A percentile compares a stretch with the other conserved stretches of the same genome.
These are phyloP conservation scores for Bombyx mandarina DNA, from an alignment of 1,140 invertebrate species.

Conservation along the genomic window DNA sequence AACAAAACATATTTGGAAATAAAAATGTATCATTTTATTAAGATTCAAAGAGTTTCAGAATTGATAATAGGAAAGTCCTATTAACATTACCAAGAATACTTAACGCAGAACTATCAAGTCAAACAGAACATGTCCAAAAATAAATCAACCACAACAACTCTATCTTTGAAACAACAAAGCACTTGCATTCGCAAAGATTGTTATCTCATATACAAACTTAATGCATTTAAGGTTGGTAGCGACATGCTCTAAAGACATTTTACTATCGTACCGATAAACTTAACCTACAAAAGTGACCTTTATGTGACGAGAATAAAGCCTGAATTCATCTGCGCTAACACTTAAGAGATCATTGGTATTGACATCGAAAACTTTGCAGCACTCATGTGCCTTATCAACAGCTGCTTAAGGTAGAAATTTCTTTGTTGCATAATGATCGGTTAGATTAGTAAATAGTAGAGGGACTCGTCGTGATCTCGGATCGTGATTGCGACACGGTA, in stretches of 20 bases:
- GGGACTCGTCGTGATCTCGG: constrained; percentile 61
- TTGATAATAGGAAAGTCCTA: no score
- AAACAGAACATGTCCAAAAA: constrained; percentile 63
- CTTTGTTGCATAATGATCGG: constrained; percentile 16
- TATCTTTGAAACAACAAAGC: constrained; percentile 68
- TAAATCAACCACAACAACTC: constrained; percentile 65
- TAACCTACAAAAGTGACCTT: constrained; percentile 22
- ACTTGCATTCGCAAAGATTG: constrained; percentile 67
- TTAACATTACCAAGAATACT: no score
- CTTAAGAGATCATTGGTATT: constrained; percentile 17
- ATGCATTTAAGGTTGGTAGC: constrained; percentile 67
- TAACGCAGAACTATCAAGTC: constrained; percentile 31
- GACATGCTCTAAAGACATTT: constrained; percentile 67
- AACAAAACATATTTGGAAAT: no score
- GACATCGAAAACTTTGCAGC: constrained; percentile 18
- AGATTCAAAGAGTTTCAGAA: no score
- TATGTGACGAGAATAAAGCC: constrained; percentile 20
- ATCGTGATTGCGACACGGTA: constrained; percentile 65
- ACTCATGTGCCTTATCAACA: constrained; percentile 22
- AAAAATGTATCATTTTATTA: no score
- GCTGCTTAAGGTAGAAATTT: constrained; percentile 27
- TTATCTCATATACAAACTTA: constrained; percentile 70
- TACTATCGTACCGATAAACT: constrained; percentile 32
- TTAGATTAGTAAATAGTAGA: constrained; percentile 47
- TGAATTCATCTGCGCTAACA: constrained; percentile 18